These are phyloP conservation scores for Syngnathus typhle DNA, from an alignment of 2,113 vertebrate species.

Conservation along the genomic window DNA sequence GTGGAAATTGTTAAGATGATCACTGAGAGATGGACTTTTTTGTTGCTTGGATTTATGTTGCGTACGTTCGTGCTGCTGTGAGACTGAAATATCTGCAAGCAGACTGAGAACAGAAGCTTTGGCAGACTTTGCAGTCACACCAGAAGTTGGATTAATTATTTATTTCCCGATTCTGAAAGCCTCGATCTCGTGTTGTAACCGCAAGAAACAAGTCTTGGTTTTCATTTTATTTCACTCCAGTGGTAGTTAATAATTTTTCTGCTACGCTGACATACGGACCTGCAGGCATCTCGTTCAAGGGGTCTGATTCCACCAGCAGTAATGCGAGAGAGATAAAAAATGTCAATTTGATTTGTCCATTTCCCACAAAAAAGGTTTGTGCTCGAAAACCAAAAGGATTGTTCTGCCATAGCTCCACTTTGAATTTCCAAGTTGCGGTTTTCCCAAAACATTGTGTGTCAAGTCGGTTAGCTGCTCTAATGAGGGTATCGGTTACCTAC, in stretches of 20 bases:
- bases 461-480: slow-evolving; percentile 52
- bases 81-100: too few species aligned
- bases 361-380: neutral
- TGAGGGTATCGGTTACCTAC: slow-evolving; percentile 59
- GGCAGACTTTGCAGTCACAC: too few species aligned
- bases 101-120: too few species aligned
- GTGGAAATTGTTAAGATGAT: neutral
- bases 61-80: too few species aligned
- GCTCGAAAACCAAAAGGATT: neutral
- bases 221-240: neutral
- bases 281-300: too few species aligned
- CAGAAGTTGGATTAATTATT: too few species aligned
- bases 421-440: slow-evolving; percentile 2
- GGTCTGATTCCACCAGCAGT: too few species aligned
- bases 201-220: neutral
- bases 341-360: neutral
- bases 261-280: neutral
- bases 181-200: too few species aligned
- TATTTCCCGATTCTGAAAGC: too few species aligned
- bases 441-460: slow-evolving; percentile 44
- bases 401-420: neutral
- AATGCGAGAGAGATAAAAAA: too few species aligned
- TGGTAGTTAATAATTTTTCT: neutral
- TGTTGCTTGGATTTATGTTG: neutral
- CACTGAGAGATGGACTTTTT: neutral